Evolutionary conservation across 1,140 invertebrate genomes (phyloP).

Genomic region (Heliothis subflexa): DNA sequence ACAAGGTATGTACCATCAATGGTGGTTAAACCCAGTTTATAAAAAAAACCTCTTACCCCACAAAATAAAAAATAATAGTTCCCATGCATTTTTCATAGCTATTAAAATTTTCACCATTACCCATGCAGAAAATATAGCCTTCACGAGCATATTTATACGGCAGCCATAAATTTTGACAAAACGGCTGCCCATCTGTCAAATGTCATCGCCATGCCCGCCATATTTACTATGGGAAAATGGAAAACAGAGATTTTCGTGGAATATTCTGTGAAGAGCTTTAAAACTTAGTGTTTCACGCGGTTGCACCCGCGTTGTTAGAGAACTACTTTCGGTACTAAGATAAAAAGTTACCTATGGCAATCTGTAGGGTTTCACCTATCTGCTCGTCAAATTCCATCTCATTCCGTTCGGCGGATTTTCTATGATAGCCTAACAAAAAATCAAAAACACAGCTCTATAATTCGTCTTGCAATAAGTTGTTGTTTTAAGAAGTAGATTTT

Average conservation of each 20-base stretch:
- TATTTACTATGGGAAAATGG: neutral
- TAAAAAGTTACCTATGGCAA: no score
- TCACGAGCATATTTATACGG: neutral
- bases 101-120: neutral
- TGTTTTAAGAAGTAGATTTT: no score
- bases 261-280: neutral
- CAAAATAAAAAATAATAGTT: neutral
- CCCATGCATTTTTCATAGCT: neutral
- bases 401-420: no score
- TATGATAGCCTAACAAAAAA: no score
- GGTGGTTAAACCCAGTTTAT: no score
- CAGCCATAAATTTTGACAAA: constrained; percentile 17
- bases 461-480: no score
- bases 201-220: neutral
- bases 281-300: neutral
- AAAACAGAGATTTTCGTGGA: neutral
- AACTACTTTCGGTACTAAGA: no score
- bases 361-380: no score
- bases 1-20: no score
- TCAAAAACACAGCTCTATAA: no score
- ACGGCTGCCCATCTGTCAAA: constrained; percentile 16
- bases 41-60: neutral
- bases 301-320: no score
- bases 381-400: no score
- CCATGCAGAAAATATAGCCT: neutral